Percentiles rank a stretch among this genome's conserved stretches.
Evolutionary conservation across 2,888 invertebrate genomes (phyloP).

Genomic region (Sarcophaga caerulescens): DNA sequence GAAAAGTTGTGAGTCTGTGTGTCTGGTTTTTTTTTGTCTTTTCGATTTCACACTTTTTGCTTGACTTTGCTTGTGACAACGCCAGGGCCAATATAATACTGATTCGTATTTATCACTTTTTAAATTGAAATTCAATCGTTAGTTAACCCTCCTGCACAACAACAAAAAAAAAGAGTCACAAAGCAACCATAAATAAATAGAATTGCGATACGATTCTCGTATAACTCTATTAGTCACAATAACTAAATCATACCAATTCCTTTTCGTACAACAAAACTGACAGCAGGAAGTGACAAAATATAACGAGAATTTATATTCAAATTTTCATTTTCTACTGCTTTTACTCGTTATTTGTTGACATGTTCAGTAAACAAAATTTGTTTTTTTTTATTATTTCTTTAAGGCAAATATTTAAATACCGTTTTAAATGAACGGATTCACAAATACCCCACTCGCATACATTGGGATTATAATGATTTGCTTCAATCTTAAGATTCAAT

Average conservation of each 20-base stretch:
- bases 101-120: conserved; percentile 52
- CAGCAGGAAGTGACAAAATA: not conserved
- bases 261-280: not conserved
- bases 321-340: not conserved
- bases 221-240: not conserved
- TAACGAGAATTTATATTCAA: not conserved
- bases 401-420: too few relatives aligned
- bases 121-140: conserved; percentile 46
- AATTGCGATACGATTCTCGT: not conserved
- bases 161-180: not conserved
- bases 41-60: not conserved
- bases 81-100: not conserved
- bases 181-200: not conserved
- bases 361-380: too few relatives aligned
- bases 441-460: too few relatives aligned
- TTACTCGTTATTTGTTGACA: too few relatives aligned
- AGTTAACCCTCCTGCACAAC: not conserved
- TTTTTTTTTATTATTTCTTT: too few relatives aligned
- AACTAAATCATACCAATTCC: not conserved
- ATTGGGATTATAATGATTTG: too few relatives aligned
- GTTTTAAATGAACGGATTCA: too few relatives aligned
- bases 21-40: not conserved
- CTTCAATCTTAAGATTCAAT: too few relatives aligned
- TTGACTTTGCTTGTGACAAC: conserved; percentile 7
- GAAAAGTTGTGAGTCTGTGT: not conserved